Base-by-base conservation (phyloP, 1,140 invertebrate genomes). In the Rhopalosiphum padi region DNA sequence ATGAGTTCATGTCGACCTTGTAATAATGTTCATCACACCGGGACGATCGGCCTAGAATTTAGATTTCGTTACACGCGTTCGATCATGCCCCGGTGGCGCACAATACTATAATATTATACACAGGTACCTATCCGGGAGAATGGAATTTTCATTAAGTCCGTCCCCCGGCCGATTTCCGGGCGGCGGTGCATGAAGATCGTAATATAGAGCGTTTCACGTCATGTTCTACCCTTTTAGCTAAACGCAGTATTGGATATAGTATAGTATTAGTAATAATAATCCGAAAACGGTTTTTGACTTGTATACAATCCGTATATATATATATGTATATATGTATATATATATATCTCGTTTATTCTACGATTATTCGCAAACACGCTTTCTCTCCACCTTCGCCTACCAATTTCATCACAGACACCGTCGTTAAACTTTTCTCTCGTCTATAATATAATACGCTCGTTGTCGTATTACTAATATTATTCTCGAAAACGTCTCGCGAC, bases 131-230 rank as follows among this genome's bases (percentile, higher is more conserved):
- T 30, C 11, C 3, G 22, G 68, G 77, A 43, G 37, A 86, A 25
- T n/a, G 86, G 86, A 87, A 87, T 87, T 87, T 48, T 87, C 86
- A 87, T 87, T 87, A 87, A 87, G 15, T 48, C 86, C 30, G 43
- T 21, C 43, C 11, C 43, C 11, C 85, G 15, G 18, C 25, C 43
- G 25, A n/a, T n/a, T 77, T 11, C n/a, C 30, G 15, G 15, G 3
- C 30, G 30, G 37, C 22, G 2, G 23, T 11, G 3, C 41, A 43
- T 43, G 37, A 41, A 25, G 22, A 15, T 1, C 30, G 41, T 30
- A 83, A 83, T 83, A 41, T 86, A 30, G 22, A 43, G 37, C 25
- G 37, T 86, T 86, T 43, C 30, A 48, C 30, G 11, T 48, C 23
- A 43, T 46, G 85, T 21, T 87, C n/a, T n/a, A 87, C 41, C 85